Conservation (phyloP, 1,140 invertebrate genomes). For the Heliothis virescens region DNA sequence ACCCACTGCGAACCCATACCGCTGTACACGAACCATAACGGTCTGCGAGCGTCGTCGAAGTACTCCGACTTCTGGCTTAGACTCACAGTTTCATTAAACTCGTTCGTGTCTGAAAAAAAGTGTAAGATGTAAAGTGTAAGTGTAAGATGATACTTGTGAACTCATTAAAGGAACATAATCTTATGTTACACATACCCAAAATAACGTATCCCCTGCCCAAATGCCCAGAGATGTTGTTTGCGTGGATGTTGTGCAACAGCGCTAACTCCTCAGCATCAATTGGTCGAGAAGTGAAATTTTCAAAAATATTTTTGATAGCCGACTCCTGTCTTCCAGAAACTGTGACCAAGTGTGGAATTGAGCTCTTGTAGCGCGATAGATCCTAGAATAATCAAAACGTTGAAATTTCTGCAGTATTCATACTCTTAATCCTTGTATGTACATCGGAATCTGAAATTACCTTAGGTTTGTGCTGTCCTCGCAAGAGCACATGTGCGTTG, state of each 20-base stretch:
- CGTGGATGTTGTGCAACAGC: constrained; percentile 85
- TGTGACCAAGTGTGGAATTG: constrained; percentile 66
- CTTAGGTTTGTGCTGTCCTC: constrained; percentile 72
- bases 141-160: not conserved
- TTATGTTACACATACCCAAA: constrained; percentile 65
- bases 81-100: constrained; percentile 71
- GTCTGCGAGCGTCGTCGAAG: constrained; percentile 86
- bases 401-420: not conserved
- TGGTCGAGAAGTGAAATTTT: constrained; percentile 64
- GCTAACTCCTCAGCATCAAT: constrained; percentile 87
- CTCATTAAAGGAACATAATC: not conserved
- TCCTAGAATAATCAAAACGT: constrained; percentile 58
- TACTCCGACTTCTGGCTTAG: constrained; percentile 81
- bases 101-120: constrained; percentile 84
- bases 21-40: constrained; percentile 94
- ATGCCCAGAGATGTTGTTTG: constrained; percentile 87
- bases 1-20: constrained; percentile 96
- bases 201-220: constrained; percentile 87
- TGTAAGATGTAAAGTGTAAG: not conserved
- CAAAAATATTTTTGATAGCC: constrained; percentile 61
- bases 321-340: constrained; percentile 71
- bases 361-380: constrained; percentile 60
- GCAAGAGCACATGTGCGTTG: constrained; percentile 67
- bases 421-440: not conserved
- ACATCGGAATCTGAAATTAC: constrained; percentile 30